A percentile compares a stretch with the other conserved stretches of the same genome.
These are phyloP conservation scores for Rhamphomyia laevipes DNA, from an alignment of 2,888 invertebrate species.

Conservation along the genomic window DNA sequence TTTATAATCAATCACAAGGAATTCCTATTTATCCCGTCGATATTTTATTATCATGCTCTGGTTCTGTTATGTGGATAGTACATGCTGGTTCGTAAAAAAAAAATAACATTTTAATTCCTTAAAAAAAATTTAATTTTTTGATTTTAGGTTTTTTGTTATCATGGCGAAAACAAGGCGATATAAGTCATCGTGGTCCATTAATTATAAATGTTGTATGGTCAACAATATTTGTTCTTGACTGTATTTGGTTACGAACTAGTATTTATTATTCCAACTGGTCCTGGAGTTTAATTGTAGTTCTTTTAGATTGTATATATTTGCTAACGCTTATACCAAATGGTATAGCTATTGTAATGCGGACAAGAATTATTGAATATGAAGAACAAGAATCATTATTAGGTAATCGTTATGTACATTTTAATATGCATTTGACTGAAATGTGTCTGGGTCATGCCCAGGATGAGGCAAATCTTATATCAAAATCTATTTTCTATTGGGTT, in stretches of 20 bases:
- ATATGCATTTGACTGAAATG: slow-evolving; percentile 49
- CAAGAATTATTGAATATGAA: slow-evolving; percentile 30
- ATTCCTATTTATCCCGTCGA: slow-evolving; percentile 50
- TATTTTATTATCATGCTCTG: slow-evolving; percentile 55
- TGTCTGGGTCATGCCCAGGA: slow-evolving; percentile 77
- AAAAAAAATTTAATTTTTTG: not conserved
- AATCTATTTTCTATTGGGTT: slow-evolving; percentile 80
- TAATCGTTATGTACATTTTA: slow-evolving; percentile 49
- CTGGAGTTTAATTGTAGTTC: slow-evolving; percentile 49
- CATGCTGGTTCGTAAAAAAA: slow-evolving; percentile 55
- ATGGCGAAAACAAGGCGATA: slow-evolving; percentile 48
- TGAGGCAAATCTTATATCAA: slow-evolving; percentile 54
- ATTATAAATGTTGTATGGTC: slow-evolving; percentile 57
- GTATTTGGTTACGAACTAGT: slow-evolving; percentile 57
- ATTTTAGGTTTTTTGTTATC: slow-evolving; percentile 43
- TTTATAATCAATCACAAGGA: slow-evolving; percentile 45
- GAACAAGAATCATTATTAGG: slow-evolving; percentile 50
- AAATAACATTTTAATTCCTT: not conserved
- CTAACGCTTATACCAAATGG: slow-evolving; percentile 56
- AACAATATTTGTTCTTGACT: slow-evolving; percentile 51
- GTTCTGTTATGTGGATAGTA: slow-evolving; percentile 68
- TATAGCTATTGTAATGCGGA: slow-evolving; percentile 36
- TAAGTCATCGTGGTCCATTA: slow-evolving; percentile 64
- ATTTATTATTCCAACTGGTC: slow-evolving; percentile 42
- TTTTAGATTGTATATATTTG: slow-evolving; percentile 56